Conservation (phyloP, 2,888 invertebrate species). For the Acrobasis consociella region DNA sequence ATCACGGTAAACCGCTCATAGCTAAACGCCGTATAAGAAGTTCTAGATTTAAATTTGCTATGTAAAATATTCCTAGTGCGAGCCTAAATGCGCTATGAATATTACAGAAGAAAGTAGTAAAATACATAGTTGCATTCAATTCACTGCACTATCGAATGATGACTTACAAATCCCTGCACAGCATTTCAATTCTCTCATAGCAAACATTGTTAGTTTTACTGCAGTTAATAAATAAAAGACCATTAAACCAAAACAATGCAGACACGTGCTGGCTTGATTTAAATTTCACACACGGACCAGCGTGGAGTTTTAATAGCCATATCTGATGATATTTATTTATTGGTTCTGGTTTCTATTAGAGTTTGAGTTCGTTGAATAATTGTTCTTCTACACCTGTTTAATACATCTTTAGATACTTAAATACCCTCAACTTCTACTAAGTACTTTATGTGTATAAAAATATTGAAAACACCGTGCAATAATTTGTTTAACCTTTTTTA, state of each 20-base stretch:
- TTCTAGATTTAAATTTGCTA: too few species aligned
- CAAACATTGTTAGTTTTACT: conserved; percentile 19
- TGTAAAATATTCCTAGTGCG: too few species aligned
- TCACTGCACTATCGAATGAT: background rate
- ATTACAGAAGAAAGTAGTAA: conserved; percentile 3
- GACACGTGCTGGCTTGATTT: conserved; percentile 30
- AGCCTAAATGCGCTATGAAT: background rate
- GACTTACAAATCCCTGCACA: conserved; percentile 10
- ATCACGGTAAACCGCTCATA: too few species aligned
- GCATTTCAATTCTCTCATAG: conserved; percentile 9
- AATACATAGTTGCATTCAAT: conserved; percentile 11
- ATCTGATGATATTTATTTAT: conserved; percentile 30
- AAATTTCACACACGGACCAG: conserved; percentile 31
- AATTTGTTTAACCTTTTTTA: too few species aligned
- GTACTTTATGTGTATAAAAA: too few species aligned
- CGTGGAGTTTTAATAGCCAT: conserved; percentile 30
- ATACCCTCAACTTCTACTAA: too few species aligned
- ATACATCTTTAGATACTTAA: too few species aligned
- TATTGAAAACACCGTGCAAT: too few species aligned
- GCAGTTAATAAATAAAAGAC: conserved; percentile 23
- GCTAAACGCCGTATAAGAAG: too few species aligned
- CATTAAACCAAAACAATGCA: conserved; percentile 23
- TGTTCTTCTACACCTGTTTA: background rate
- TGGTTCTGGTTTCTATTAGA: conserved; percentile 24
- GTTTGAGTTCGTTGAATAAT: background rate